These are phyloP conservation scores for Agrochola litura DNA, from an alignment of 2,888 invertebrate genomes.

Conservation along the genomic window DNA sequence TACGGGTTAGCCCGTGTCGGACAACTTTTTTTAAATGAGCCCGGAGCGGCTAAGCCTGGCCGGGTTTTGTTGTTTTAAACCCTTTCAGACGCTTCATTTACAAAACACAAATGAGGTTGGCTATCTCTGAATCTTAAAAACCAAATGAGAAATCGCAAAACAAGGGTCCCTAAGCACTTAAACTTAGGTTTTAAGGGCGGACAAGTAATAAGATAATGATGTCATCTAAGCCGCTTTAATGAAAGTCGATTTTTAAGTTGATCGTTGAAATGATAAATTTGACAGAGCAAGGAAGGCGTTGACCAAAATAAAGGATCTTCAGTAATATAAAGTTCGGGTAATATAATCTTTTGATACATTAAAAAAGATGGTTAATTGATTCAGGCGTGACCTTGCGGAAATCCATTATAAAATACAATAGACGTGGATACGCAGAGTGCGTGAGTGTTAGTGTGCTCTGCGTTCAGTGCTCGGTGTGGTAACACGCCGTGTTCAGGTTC, in stretches of 20 bases:
- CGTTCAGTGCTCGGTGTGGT: no score
- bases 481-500: no score
- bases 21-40: neutral
- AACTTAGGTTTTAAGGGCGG: neutral
- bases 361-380: no score
- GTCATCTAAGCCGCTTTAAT: conserved; percentile 5
- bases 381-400: no score
- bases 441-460: no score
- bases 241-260: neutral
- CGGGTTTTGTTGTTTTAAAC: neutral
- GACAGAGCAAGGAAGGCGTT: neutral
- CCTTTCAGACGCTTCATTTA: neutral
- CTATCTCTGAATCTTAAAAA: neutral
- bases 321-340: neutral
- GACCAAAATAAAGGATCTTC: neutral
- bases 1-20: no score
- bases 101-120: neutral
- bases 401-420: no score
- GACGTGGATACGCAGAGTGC: no score
- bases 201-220: neutral
- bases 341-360: neutral
- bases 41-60: no score
- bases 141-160: conserved; percentile 8
- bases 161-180: neutral
- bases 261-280: conserved; percentile 5